Evolutionary conservation across 2,113 vertebrate genomes (phyloP), one percentile per base, ranked within the genome.

Genomic region (Falco punctatus): DNA sequence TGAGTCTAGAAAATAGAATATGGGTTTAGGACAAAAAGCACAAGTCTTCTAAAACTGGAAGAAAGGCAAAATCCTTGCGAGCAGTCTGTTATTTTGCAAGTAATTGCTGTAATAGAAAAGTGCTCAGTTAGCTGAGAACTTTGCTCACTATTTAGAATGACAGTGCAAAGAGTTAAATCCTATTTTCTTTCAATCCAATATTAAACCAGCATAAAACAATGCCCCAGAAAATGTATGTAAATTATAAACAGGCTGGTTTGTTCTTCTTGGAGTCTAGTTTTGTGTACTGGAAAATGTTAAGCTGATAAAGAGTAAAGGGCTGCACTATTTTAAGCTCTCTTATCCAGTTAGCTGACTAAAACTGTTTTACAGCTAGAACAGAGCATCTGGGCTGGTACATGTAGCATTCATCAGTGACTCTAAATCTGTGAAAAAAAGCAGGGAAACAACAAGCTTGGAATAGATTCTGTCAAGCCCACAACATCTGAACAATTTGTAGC

Each of bases 341-440:
- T 98, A 97, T 97, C 96, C 96, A 97, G 94, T 98, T 97, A 98
- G 88, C 95, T 97, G 95, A 83, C 93, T 97, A 95, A 97, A 98
- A 98, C 80, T 55, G 92, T 97, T 98, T 97, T 88, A 88, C 80
- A 93, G 94, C 93, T 97, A 83, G 92, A 95, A 80, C 95, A 94
- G 95, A 92, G 94, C 92, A 88, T 82, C 95, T 97, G 94, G 73
- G 89, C 78, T 95, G 66, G 81, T 95, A 96, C 92, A 96, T 77
- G 95, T 69, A 96, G 90, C 74, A 71, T 93, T 97, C 93, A 96
- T 92, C 93, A 97, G 93, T 85, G 86, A 86, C 77, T 80, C 71
- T 81, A 93, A 91, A 94, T 96, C 88, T 96, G 92, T 96, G 86
- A 94, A 92, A 95, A 95, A 91, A 94, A 96, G 77, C 72, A 94